These are phyloP conservation scores for Zapornia atra DNA, from an alignment of 2,113 vertebrate species.

Conservation along the genomic window DNA sequence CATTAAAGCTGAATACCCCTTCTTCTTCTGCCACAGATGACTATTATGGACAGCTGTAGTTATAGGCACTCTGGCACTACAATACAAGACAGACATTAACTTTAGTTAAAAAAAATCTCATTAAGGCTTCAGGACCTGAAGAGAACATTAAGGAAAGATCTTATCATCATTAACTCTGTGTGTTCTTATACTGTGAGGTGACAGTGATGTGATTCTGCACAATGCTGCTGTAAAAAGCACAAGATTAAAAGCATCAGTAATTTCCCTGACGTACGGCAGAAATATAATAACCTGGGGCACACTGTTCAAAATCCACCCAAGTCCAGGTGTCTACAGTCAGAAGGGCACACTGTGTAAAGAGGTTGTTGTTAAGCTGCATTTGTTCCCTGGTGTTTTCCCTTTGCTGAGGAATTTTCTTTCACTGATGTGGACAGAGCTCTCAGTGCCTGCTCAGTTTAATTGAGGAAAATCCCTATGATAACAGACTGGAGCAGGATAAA, in stretches of 20 bases:
- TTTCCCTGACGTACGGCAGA: background rate
- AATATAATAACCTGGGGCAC: background rate
- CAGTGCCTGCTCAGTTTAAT: slow-evolving; percentile 7
- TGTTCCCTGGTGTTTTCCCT: background rate
- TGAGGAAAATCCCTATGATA: background rate
- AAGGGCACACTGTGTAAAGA: background rate
- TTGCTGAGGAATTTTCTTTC: background rate
- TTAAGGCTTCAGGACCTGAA: background rate
- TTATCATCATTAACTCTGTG: background rate
- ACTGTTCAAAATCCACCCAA: background rate
- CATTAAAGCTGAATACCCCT: background rate
- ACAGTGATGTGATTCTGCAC: background rate
- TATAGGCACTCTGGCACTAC: background rate
- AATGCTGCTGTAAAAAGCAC: background rate
- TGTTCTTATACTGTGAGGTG: background rate
- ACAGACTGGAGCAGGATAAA: background rate
- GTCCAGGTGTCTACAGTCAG: background rate
- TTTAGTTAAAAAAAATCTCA: background rate
- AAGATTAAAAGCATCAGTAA: background rate
- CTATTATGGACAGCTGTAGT: background rate
- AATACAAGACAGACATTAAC: background rate
- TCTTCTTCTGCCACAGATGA: background rate
- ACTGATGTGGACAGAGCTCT: background rate
- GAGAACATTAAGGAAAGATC: background rate
- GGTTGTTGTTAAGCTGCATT: background rate